Percentiles rank a stretch among this genome's conserved stretches.
Evolutionary conservation across 1,140 invertebrate species (phyloP).

Genomic region (Tribolium castaneum): DNA sequence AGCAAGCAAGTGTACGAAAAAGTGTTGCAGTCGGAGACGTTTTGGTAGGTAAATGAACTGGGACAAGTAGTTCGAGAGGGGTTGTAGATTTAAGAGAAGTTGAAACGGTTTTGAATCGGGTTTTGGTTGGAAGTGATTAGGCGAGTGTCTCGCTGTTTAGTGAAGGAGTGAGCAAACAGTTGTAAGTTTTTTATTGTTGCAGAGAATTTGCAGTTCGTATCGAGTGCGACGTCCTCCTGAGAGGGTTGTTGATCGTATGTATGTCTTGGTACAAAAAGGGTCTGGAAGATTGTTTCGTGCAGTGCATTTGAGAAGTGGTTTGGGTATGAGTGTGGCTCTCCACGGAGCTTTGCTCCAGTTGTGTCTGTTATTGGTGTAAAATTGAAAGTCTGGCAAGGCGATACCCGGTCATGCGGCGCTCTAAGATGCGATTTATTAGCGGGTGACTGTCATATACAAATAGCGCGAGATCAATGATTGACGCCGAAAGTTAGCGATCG

Average conservation of each 20-base stretch:
- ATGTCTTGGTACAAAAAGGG: not conserved
- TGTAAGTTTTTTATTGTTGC: not conserved
- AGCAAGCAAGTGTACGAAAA: not conserved
- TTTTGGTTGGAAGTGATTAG: not conserved
- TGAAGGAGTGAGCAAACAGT: not conserved
- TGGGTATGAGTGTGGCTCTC: not conserved
- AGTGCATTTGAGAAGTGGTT: slow-evolving; percentile 18
- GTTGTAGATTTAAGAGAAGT: not conserved
- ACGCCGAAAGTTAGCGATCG: slow-evolving; percentile 54
- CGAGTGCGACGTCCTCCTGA: not conserved
- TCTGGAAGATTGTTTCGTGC: slow-evolving; percentile 12
- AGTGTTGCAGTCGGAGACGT: not conserved
- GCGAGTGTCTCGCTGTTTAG: not conserved
- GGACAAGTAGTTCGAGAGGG: not conserved
- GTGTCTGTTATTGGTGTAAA: slow-evolving; percentile 2
- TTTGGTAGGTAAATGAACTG: not conserved
- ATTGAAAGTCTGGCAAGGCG: slow-evolving; percentile 25
- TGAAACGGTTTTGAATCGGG: not conserved
- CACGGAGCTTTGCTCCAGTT: not conserved
- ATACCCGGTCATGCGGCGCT: slow-evolving; percentile 1
- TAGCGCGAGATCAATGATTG: slow-evolving; percentile 54
- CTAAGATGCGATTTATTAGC: slow-evolving; percentile 40
- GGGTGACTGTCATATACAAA: slow-evolving; percentile 50
- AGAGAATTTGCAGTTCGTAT: not conserved
- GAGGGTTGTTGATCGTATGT: not conserved